Evolutionary conservation across 2,797 vertebrate species (phyloP).

Genomic region (Balearica regulorum): DNA sequence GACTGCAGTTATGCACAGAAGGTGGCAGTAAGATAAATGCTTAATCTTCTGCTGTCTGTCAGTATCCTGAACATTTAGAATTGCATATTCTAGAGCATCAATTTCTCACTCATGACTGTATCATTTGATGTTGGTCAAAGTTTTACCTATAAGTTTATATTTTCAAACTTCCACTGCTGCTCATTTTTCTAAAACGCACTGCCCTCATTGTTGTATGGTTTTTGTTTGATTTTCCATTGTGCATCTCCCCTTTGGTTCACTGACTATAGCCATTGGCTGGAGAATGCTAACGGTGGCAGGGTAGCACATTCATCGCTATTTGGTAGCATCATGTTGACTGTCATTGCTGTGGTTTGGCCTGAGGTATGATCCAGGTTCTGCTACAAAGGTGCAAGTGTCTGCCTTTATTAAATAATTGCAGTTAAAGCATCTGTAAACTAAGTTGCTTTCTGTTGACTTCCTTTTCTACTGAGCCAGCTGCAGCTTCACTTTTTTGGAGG

Average conservation of each 20-base stretch:
- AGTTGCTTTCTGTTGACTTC: neutral
- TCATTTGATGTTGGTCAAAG: neutral
- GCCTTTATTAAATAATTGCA: neutral
- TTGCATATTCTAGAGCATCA: neutral
- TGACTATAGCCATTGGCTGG: neutral
- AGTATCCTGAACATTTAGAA: neutral
- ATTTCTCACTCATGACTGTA: neutral
- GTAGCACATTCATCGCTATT: neutral
- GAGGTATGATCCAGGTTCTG: neutral
- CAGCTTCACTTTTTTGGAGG: neutral
- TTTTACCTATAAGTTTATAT: neutral
- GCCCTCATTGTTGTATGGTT: neutral
- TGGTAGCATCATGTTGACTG: rapidly evolving
- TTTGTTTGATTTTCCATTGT: rapidly evolving
- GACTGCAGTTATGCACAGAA: neutral
- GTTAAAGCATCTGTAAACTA: neutral
- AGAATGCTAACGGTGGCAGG: neutral
- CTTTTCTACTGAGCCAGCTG: neutral
- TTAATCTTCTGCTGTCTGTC: neutral
- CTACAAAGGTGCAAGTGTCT: neutral
- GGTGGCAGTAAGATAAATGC: neutral
- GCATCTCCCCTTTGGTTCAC: neutral
- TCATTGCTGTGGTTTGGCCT: neutral
- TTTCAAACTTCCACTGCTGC: neutral
- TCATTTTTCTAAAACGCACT: neutral